phyloP scores from a whole-genome alignment of 2,888 invertebrate species.

The Alcis repandata region DNA sequence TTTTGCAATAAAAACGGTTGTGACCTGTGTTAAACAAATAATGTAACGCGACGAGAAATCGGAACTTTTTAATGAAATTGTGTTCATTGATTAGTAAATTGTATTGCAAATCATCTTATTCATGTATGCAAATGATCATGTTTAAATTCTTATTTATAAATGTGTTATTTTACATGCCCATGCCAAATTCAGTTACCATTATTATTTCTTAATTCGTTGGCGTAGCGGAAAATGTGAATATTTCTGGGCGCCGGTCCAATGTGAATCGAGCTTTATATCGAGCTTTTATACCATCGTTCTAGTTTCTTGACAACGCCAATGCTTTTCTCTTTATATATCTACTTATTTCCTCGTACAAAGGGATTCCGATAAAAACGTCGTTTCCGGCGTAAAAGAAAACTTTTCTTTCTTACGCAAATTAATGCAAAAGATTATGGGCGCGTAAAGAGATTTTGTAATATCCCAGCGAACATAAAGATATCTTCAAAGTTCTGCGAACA shows the following conservation, averaged over 20 bases:
- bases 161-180: too few species aligned
- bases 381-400: slow-evolving; percentile 21
- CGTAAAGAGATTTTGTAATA: slow-evolving; percentile 46
- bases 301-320: slow-evolving; percentile 16
- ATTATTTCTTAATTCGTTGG: too few species aligned
- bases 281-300: slow-evolving; percentile 7
- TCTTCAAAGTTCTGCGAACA: slow-evolving; percentile 39
- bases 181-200: too few species aligned
- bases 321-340: slow-evolving; percentile 15
- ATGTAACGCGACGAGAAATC: too few species aligned
- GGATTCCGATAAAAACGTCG: slow-evolving; percentile 14
- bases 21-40: too few species aligned
- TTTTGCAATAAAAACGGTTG: too few species aligned
- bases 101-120: too few species aligned
- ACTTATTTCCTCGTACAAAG: slow-evolving; percentile 13
- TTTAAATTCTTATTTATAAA: too few species aligned
- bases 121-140: too few species aligned
- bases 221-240: too few species aligned
- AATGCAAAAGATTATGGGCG: slow-evolving; percentile 46
- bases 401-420: slow-evolving; percentile 41
- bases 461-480: slow-evolving; percentile 41
- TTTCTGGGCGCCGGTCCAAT: background rate
- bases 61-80: too few species aligned
- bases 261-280: slow-evolving; percentile 1
- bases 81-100: too few species aligned